Evolutionary conservation across 2,888 invertebrate genomes (phyloP).

Genomic region (Eretmocerus hayati): DNA sequence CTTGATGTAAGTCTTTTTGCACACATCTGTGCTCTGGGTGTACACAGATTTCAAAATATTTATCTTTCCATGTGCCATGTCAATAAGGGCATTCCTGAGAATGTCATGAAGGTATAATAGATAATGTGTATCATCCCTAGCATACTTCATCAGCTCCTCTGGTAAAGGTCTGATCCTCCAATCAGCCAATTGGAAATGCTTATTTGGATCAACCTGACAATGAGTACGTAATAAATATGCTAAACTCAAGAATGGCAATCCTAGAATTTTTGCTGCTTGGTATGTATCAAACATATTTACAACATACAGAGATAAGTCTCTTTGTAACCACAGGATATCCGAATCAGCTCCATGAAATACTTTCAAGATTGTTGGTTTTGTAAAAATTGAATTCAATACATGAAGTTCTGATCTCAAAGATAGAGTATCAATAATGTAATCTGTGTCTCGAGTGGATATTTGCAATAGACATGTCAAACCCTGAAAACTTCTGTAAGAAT

Average conservation of each 20-base stretch:
- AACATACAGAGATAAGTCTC: constrained; percentile 89
- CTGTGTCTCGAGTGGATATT: constrained; percentile 72
- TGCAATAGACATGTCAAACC: constrained; percentile 95
- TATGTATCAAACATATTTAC: constrained; percentile 97
- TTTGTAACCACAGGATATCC: constrained; percentile 90
- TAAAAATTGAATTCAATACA: constrained; percentile 80
- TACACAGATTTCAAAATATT: constrained; percentile 66
- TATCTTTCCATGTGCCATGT: constrained; percentile 56
- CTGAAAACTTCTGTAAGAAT: constrained; percentile 84
- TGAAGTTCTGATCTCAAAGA: constrained; percentile 74
- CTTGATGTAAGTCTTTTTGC: constrained; percentile 74
- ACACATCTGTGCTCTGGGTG: constrained; percentile 66
- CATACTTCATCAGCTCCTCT: constrained; percentile 72
- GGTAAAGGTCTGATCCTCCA: constrained; percentile 68
- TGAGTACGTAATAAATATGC: constrained; percentile 72
- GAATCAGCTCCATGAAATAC: constrained; percentile 88
- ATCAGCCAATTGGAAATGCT: constrained; percentile 80
- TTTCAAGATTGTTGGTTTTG: constrained; percentile 83
- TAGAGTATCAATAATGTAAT: constrained; percentile 87
- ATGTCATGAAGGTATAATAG: constrained; percentile 81
- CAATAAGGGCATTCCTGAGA: constrained; percentile 68
- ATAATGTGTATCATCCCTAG: constrained; percentile 91
- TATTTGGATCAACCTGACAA: constrained; percentile 74
- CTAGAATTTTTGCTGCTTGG: constrained; percentile 72
- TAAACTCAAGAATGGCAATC: constrained; percentile 64